Conservation (phyloP, 2,888 invertebrate genomes). For the Leptopilina myrica region DNA sequence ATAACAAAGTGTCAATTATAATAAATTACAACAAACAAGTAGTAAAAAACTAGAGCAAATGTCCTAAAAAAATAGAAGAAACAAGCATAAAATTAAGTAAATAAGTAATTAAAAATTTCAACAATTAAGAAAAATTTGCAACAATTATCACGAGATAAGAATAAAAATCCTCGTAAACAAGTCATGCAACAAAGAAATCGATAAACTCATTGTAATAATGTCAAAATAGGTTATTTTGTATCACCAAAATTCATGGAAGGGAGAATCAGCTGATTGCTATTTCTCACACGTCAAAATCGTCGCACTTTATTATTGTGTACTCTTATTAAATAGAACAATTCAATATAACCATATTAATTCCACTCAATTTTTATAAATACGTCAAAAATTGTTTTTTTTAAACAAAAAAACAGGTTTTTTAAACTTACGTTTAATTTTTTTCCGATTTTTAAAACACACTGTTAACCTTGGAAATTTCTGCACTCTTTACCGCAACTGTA, state of each 20-base stretch:
- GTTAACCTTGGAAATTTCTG: too few relatives aligned
- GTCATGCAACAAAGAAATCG: conserved; percentile 7
- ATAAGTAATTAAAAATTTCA: background rate
- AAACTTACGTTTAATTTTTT: too few relatives aligned
- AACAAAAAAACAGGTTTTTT: too few relatives aligned
- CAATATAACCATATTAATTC: background rate
- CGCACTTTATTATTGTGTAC: background rate
- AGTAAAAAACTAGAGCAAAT: too few relatives aligned
- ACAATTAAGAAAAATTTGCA: background rate
- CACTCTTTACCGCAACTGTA: too few relatives aligned
- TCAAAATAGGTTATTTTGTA: background rate
- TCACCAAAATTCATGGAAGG: conserved; percentile 6
- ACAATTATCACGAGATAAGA: background rate
- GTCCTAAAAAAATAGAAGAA: background rate
- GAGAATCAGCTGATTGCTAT: conserved; percentile 13
- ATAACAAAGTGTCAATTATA: too few relatives aligned
- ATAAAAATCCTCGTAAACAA: background rate
- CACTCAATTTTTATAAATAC: too few relatives aligned
- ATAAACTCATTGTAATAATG: background rate
- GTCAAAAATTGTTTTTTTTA: too few relatives aligned
- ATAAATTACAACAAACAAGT: too few relatives aligned
- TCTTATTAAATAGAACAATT: background rate
- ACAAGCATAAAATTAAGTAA: background rate
- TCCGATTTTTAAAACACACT: too few relatives aligned
- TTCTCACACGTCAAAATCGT: background rate